Evolutionary conservation across 2,113 vertebrate genomes (phyloP), one percentile per base, ranked within the genome.

Genomic region (Patagioenas fasciata): DNA sequence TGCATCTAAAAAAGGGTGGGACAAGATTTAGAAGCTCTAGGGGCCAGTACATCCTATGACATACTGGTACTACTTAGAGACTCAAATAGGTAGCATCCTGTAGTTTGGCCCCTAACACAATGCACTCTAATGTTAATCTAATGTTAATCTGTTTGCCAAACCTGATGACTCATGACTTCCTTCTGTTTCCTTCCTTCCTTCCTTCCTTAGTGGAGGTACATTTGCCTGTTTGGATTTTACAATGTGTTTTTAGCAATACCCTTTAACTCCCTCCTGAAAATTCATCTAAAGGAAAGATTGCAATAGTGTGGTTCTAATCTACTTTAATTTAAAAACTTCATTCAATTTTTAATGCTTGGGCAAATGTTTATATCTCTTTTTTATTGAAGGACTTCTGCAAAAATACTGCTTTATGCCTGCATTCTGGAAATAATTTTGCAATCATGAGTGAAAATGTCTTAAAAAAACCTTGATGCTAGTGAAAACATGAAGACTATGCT

Each of bases 401-500:
- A 85, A 88, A 50, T 32, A 64, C 34, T 29, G 51, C 25, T 86
- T 90, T 83, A 64, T 60, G 75, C 47, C 51, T 92, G 56, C 25
- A 84, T 84, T 86, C 44, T 67, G 53, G 56, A 91, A 93, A 95
- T 93, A 96, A 93, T 92, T 95, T 95, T 89, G 44, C 0, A 0
- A 97, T 93, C 29, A 17, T 36, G 48, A 95, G 48, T 42, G 62
- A 89, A 95, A 95, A 84, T 42, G 18, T 34, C 91, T 88, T 53
- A 15, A 95, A 96, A 93, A 95, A 88, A 61, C 47, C n/a, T 91
- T 40, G 23, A 86, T 91, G 91, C 77, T 83, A 92, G 77, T 48
- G 85, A 94, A 95, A 92, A 93, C 80, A 96, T 1, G 48, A 91
- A 93, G 69, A 89, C 57, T 95, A 88, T 92, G 64, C 89, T 95